Conservation (phyloP, 1,140 invertebrate species). For the Belonocnema kinseyi region DNA sequence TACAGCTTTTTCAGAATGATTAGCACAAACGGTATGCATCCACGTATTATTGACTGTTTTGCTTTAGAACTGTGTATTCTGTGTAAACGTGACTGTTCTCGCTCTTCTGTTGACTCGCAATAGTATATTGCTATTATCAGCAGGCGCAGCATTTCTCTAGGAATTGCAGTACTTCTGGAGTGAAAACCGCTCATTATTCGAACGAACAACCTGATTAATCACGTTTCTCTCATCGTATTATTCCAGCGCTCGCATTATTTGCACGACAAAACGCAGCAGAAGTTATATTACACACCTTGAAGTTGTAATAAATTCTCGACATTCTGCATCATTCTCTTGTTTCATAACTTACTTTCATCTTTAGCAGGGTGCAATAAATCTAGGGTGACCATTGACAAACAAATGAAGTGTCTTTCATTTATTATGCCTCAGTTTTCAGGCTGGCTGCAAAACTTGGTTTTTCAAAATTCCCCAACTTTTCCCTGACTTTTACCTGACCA, state of each 20-base stretch:
- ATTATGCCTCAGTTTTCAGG: too few species aligned
- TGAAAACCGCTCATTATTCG: constrained; percentile 9
- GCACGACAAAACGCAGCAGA: neutral
- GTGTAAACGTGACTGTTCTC: neutral
- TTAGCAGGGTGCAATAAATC: neutral
- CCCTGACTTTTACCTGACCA: too few species aligned
- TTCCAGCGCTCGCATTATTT: constrained; percentile 11
- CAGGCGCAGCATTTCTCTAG: neutral
- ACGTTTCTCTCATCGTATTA: constrained; percentile 2
- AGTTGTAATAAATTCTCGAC: neutral
- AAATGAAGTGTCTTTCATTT: too few species aligned
- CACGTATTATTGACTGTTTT: too few species aligned
- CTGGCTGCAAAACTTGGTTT: too few species aligned
- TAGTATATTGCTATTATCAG: neutral
- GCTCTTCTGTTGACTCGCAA: neutral
- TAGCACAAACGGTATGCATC: neutral
- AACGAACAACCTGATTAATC: constrained; percentile 2
- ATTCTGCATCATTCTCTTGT: neutral
- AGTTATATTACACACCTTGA: too few species aligned
- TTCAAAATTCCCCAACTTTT: too few species aligned
- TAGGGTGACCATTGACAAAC: too few species aligned
- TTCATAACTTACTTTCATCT: constrained; percentile 8
- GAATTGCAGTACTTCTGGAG: neutral
- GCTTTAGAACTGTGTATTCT: too few species aligned
- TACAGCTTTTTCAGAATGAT: neutral